Conservation (phyloP, 1,140 invertebrate species). For the Coptotermes formosanus region DNA sequence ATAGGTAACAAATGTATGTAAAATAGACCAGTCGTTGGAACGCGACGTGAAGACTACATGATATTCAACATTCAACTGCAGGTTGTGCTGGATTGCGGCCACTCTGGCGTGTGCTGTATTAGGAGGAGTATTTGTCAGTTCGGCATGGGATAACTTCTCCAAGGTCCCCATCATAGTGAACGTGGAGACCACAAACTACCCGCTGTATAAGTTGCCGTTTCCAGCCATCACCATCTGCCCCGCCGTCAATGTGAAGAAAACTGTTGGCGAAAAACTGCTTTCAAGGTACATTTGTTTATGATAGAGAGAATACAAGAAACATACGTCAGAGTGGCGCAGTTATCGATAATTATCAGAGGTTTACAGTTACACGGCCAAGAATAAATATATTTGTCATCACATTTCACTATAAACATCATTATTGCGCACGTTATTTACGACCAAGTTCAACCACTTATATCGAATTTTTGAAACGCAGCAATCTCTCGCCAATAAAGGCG, state of each 20-base stretch:
- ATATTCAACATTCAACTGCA: neutral
- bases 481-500: no score
- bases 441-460: no score
- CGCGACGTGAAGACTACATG: no score
- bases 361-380: no score
- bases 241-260: constrained; percentile 39
- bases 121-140: neutral
- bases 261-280: neutral
- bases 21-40: no score
- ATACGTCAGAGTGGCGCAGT: neutral
- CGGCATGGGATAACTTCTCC: constrained; percentile 7
- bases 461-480: no score
- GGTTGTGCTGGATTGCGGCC: constrained; percentile 15
- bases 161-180: constrained; percentile 25
- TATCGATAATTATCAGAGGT: no score
- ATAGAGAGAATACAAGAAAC: neutral
- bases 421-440: no score
- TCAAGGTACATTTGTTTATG: neutral
- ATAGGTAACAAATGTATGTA: no score
- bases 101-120: neutral
- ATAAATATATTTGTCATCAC: no score
- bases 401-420: no score
- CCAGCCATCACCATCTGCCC: constrained; percentile 43
- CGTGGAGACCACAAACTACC: constrained; percentile 41
- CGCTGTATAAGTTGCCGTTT: constrained; percentile 40